Evolutionary conservation across 2,113 vertebrate genomes (phyloP).

Genomic region (Ptyas mucosa): DNA sequence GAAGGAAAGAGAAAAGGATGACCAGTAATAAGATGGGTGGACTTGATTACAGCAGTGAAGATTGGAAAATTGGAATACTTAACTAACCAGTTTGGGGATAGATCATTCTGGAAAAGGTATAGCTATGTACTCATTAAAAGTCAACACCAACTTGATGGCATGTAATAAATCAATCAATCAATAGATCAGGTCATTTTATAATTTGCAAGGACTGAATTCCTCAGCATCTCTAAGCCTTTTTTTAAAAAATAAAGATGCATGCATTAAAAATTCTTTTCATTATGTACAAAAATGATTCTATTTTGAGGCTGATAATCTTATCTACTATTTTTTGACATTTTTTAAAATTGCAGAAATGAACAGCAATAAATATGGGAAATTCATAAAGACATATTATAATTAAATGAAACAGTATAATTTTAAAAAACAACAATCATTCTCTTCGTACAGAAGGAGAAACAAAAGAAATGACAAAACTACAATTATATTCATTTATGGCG

Average conservation of each 20-base stretch:
- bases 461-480: neutral
- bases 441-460: neutral
- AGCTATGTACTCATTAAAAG: no score
- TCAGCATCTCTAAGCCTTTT: neutral
- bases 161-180: neutral
- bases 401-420: neutral
- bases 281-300: neutral
- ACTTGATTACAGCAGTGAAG: no score
- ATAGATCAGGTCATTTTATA: neutral
- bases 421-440: neutral
- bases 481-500: neutral
- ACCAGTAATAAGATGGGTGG: no score
- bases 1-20: no score
- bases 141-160: no score
- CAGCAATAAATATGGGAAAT: neutral
- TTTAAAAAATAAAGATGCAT: neutral
- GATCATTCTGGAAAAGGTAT: no score
- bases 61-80: no score
- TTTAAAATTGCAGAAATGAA: neutral
- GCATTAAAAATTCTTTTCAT: neutral
- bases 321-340: neutral
- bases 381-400: neutral
- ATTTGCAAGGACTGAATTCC: neutral
- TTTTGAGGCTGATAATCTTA: neutral
- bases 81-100: no score